Evolutionary conservation across 1,140 invertebrate genomes (phyloP), one percentile per base, ranked within the genome.

Genomic region (Teleopsis dalmanni): DNA sequence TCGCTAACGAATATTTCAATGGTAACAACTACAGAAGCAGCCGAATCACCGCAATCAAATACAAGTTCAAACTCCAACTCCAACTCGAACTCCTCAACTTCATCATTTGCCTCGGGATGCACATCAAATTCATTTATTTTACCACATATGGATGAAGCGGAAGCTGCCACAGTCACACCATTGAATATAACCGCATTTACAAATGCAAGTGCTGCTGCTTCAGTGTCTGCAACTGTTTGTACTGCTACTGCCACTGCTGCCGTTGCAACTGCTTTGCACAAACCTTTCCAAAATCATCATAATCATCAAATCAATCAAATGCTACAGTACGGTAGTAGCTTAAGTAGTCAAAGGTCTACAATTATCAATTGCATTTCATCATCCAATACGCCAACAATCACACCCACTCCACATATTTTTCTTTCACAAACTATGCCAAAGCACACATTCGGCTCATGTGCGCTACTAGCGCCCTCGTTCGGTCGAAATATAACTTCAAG

Each of bases 371-470:
- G 35, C 13, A 26, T 27, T 4, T 40, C 14, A 48, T n/a, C 47
- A 47, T 9, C 31, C 45, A 19, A 31, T 46, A 16, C 48, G 26
- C 27, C 51, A 26, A 34, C 34, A 29, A 21, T n/a, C n/a, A n/a
- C n/a, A n/a, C n/a, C n/a, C n/a, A n/a, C n/a, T n/a, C 48, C 31
- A 53, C 29, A 13, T 7, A n/a, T 54, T n/a, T 43, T 44, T 43
- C 56, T 54, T 22, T 58, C 57, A 40, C 48, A 54, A 25, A 50
- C 18, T 19, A 36, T 44, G 52, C 60, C 60, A 18, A 68, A 64
- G 46, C 65, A 69, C 44, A 69, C 65, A 0, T 69, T 69, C 21
- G 65, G 65, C n/a, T 66, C 65, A 2, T 69, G 65, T 35, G 62
- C 62, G 0, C 27, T 69, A 11, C 22, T 65, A 31, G 57, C 65